These are phyloP conservation scores for Plemyria rubiginata DNA, from an alignment of 2,888 invertebrate genomes.

Conservation along the genomic window DNA sequence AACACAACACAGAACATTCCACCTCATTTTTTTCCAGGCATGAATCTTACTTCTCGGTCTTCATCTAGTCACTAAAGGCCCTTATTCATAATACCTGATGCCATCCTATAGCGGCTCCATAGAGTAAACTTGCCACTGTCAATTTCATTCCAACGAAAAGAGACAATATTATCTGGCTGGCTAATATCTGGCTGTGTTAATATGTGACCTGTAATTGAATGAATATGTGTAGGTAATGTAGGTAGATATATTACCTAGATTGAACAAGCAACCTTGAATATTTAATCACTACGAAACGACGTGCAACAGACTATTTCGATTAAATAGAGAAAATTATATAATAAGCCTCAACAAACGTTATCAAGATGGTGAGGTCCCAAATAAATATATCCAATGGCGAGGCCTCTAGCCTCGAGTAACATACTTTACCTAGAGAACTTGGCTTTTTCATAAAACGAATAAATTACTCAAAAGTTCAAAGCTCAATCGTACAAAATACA, in stretches of 20 bases:
- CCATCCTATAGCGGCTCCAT: no score
- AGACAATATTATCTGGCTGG: no score
- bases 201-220: neutral
- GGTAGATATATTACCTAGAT: neutral
- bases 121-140: no score
- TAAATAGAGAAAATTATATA: neutral
- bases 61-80: neutral
- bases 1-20: no score
- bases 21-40: no score
- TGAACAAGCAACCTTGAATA: constrained; percentile 11
- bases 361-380: neutral
- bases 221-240: neutral
- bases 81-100: no score
- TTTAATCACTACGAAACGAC: constrained; percentile 4
- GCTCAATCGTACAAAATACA: constrained; percentile 3
- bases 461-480: neutral
- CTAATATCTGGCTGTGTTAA: no score
- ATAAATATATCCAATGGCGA: neutral
- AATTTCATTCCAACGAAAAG: no score
- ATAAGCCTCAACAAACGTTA: neutral
- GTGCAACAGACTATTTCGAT: constrained; percentile 1
- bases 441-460: neutral
- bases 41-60: no score
- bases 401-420: neutral
- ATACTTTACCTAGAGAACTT: neutral